phyloP scores from a whole-genome alignment of 2,113 vertebrate genomes.

The Entomyzon cyanotis region DNA sequence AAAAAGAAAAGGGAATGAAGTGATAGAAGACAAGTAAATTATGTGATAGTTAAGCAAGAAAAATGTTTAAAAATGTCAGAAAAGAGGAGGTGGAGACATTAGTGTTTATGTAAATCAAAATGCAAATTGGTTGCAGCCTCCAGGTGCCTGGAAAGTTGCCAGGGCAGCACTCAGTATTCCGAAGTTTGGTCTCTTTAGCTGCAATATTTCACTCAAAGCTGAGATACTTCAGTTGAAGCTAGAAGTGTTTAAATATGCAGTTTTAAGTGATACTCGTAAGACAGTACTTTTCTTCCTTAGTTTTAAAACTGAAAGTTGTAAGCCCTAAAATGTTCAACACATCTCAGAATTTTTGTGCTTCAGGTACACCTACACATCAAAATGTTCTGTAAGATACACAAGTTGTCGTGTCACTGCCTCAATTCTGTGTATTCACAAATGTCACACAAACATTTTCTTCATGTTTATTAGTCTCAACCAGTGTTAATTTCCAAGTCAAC shows the following conservation, averaged over 20 bases:
- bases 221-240: constrained; percentile 3
- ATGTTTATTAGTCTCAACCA: neutral
- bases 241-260: neutral
- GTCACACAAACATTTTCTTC: neutral
- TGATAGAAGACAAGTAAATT: constrained; percentile 66
- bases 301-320: neutral
- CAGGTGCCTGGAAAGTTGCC: constrained; percentile 64
- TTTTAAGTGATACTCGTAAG: neutral
- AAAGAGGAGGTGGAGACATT: constrained; percentile 52
- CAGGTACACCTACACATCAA: neutral
- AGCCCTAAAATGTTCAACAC: neutral
- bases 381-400: neutral
- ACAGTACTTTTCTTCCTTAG: neutral
- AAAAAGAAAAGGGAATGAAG: constrained; percentile 32
- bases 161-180: constrained; percentile 57
- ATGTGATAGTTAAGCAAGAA: constrained; percentile 51
- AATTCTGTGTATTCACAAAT: neutral
- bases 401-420: neutral
- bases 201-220: constrained; percentile 49
- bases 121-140: constrained; percentile 51
- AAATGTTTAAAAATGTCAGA: constrained; percentile 62
- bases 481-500: neutral
- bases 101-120: constrained; percentile 69
- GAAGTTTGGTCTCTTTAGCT: constrained; percentile 53
- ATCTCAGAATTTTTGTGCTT: neutral